phyloP scores from a whole-genome alignment of 1,140 invertebrate genomes.

The Ridgeia piscesae region DNA sequence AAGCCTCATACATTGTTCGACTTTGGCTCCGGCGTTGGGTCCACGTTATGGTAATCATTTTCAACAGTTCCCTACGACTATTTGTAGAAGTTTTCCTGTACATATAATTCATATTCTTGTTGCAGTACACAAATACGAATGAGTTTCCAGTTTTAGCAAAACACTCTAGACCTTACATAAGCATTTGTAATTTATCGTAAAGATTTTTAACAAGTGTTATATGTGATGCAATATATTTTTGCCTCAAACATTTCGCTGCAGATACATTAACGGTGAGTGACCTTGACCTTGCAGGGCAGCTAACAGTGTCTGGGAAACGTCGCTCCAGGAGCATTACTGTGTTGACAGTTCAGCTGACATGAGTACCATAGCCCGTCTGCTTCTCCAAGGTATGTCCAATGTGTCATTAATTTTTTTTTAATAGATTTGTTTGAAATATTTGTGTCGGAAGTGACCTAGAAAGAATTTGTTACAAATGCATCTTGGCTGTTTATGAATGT shows the following conservation, averaged over 20 bases:
- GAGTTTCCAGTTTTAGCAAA: neutral
- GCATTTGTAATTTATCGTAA: too few species aligned
- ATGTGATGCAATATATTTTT: too few species aligned
- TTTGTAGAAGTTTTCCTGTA: neutral
- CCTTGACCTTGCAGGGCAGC: conserved; percentile 66
- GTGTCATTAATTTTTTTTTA: neutral
- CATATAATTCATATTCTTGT: neutral
- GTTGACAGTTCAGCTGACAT: conserved; percentile 79
- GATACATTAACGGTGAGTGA: neutral
- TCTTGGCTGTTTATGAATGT: too few species aligned
- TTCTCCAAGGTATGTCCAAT: conserved; percentile 65
- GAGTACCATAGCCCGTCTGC: conserved; percentile 74
- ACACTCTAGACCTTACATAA: neutral
- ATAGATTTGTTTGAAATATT: too few species aligned
- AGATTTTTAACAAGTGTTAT: too few species aligned
- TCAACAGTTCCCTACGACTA: neutral
- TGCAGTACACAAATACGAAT: neutral
- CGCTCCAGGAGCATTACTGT: conserved; percentile 78
- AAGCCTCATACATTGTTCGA: conserved; percentile 78
- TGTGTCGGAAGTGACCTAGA: too few species aligned
- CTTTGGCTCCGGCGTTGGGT: conserved; percentile 87
- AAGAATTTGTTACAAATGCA: too few species aligned
- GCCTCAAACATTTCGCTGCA: too few species aligned
- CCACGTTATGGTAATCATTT: conserved; percentile 71
- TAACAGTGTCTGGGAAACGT: conserved; percentile 67